Evolutionary conservation across 2,113 vertebrate genomes (phyloP).

Genomic region (Leptocoma aspasia): DNA sequence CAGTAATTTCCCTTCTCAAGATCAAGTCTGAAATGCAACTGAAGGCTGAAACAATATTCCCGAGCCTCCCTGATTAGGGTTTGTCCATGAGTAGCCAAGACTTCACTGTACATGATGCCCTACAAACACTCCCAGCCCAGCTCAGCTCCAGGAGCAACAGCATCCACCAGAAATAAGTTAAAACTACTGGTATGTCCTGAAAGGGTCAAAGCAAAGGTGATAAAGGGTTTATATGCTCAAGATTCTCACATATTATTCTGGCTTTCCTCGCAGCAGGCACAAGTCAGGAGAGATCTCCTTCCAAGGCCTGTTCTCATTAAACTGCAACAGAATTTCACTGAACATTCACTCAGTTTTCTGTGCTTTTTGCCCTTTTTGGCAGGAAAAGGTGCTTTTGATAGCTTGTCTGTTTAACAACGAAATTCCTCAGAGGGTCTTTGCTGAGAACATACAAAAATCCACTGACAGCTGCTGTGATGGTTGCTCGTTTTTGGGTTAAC

Average conservation of each 20-base stretch:
- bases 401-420: slow-evolving; percentile 14
- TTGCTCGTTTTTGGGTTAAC: slow-evolving; percentile 4
- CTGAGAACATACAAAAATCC: slow-evolving; percentile 4
- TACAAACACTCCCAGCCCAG: neutral
- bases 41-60: neutral
- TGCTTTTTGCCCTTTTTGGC: slow-evolving; percentile 47
- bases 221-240: neutral
- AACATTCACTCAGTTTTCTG: neutral
- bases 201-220: neutral
- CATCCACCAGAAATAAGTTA: neutral
- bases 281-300: neutral
- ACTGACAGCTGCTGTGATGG: slow-evolving; percentile 17
- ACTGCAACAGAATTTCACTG: slow-evolving; percentile 39
- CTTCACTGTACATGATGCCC: neutral
- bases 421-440: slow-evolving; percentile 51
- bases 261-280: neutral
- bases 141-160: neutral
- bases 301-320: neutral
- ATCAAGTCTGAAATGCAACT: neutral
- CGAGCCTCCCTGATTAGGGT: neutral
- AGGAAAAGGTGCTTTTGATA: slow-evolving; percentile 33
- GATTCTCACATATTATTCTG: neutral
- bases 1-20: neutral
- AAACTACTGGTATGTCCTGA: neutral
- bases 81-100: neutral